A percentile compares a stretch with the other conserved stretches of the same genome.
phyloP scores from a whole-genome alignment of 2,888 invertebrate genomes.

The Criorhina ranunculi region DNA sequence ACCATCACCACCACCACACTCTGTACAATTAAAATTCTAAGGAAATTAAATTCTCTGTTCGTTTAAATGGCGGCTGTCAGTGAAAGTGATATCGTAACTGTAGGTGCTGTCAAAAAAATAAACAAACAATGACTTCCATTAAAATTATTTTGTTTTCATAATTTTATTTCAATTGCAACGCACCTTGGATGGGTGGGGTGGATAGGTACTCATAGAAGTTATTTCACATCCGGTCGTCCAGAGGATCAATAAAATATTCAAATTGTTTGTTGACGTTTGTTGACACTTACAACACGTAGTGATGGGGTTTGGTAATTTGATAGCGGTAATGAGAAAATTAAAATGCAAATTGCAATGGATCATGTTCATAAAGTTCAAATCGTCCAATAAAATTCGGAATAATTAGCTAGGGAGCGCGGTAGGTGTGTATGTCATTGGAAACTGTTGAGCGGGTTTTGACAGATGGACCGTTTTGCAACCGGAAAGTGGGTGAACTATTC shows the following conservation, averaged over 20 bases:
- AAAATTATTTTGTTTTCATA: conserved; percentile 5
- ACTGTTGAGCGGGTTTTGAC: too few species aligned
- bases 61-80: conserved; percentile 14
- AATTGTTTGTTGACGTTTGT: conserved; percentile 15
- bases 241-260: neutral
- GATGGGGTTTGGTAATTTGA: neutral
- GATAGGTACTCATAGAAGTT: neutral
- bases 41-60: conserved; percentile 13
- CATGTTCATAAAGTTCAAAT: conserved; percentile 29
- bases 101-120: conserved; percentile 13
- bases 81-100: conserved; percentile 30
- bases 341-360: conserved; percentile 22
- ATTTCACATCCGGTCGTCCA: conserved; percentile 22
- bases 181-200: conserved; percentile 9
- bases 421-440: too few species aligned
- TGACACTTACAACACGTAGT: conserved; percentile 6
- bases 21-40: conserved; percentile 31
- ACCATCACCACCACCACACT: too few species aligned
- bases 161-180: conserved; percentile 15
- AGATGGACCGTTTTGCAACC: too few species aligned
- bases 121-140: conserved; percentile 8
- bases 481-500: too few species aligned
- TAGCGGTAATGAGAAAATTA: conserved; percentile 22
- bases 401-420: too few species aligned
- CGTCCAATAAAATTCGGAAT: too few species aligned